Percentiles rank a stretch among this genome's conserved stretches.
These are phyloP conservation scores for Cryptocephalus primarius DNA, from an alignment of 2,888 invertebrate species.

Conservation along the genomic window DNA sequence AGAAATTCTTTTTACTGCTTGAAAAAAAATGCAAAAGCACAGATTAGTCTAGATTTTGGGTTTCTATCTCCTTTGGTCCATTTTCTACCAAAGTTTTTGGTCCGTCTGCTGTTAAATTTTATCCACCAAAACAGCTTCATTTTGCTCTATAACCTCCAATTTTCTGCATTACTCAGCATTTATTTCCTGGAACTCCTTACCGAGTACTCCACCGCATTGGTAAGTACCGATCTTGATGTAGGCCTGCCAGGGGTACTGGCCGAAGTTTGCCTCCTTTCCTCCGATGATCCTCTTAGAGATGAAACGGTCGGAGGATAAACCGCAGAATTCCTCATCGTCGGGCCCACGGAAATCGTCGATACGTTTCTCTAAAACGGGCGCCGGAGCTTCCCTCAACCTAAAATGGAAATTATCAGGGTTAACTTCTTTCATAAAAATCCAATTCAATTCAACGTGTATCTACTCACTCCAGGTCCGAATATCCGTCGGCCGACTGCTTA, in stretches of 20 bases:
- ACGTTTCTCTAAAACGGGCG: constrained; percentile 24
- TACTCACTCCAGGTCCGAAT: too few relatives aligned
- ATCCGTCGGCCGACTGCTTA: too few relatives aligned
- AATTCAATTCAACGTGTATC: too few relatives aligned
- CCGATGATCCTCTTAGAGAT: constrained; percentile 71
- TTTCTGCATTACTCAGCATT: too few relatives aligned
- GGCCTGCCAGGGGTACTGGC: constrained; percentile 79
- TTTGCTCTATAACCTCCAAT: too few relatives aligned
- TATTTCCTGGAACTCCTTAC: constrained; percentile 24
- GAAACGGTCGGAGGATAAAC: constrained; percentile 46
- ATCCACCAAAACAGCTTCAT: too few relatives aligned
- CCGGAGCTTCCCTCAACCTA: constrained; percentile 16
- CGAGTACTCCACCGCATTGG: constrained; percentile 73
- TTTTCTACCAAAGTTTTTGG: too few relatives aligned
- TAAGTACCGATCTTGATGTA: constrained; percentile 73
- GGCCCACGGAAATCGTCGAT: constrained; percentile 30
- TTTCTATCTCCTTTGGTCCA: too few relatives aligned
- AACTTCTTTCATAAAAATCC: not conserved
- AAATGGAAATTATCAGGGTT: constrained; percentile 3
- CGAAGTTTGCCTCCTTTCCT: constrained; percentile 63
- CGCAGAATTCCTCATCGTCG: constrained; percentile 49
- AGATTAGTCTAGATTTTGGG: too few relatives aligned
- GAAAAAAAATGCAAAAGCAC: too few relatives aligned
- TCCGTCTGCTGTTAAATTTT: too few relatives aligned
- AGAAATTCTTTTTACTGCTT: too few relatives aligned